Percentiles rank a stretch among this genome's conserved stretches.
phyloP scores from a whole-genome alignment of 2,888 invertebrate genomes.

The Mythimna lalbum region DNA sequence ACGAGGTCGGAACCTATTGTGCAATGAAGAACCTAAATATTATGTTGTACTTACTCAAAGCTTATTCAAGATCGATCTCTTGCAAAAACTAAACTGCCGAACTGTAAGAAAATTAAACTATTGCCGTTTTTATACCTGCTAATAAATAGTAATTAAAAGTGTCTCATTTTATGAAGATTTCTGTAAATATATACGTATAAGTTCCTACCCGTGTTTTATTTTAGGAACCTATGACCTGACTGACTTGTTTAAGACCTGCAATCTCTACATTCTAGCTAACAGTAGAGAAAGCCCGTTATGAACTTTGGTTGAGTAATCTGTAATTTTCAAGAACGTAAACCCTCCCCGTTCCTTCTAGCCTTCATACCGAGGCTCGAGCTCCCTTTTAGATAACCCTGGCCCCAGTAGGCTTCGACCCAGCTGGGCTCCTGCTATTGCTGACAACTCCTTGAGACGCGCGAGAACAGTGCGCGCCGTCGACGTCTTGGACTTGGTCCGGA shows the following conservation, averaged over 20 bases:
- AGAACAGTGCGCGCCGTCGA: too few species aligned
- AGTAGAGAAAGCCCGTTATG: neutral
- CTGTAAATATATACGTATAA: slow-evolving; percentile 1
- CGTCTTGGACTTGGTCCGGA: too few species aligned
- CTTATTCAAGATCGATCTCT: neutral
- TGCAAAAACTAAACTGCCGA: neutral
- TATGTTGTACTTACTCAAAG: neutral
- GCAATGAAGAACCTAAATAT: neutral
- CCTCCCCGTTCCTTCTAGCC: too few species aligned
- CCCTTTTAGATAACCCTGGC: too few species aligned
- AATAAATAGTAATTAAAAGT: neutral
- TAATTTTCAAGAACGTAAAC: neutral
- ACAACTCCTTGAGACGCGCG: too few species aligned
- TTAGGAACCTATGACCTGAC: neutral
- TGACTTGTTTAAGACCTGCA: too few species aligned
- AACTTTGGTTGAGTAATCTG: neutral
- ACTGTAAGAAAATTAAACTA: neutral
- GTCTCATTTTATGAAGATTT: neutral
- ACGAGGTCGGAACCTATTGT: neutral
- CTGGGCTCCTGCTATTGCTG: too few species aligned
- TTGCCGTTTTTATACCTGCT: neutral
- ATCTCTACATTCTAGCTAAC: neutral
- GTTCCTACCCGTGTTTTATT: neutral
- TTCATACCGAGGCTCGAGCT: too few species aligned
- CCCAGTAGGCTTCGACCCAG: too few species aligned